A percentile compares a stretch with the other conserved stretches of the same genome.
Evolutionary conservation across 2,888 invertebrate genomes (phyloP).

Genomic region (Eulithis prunata): DNA sequence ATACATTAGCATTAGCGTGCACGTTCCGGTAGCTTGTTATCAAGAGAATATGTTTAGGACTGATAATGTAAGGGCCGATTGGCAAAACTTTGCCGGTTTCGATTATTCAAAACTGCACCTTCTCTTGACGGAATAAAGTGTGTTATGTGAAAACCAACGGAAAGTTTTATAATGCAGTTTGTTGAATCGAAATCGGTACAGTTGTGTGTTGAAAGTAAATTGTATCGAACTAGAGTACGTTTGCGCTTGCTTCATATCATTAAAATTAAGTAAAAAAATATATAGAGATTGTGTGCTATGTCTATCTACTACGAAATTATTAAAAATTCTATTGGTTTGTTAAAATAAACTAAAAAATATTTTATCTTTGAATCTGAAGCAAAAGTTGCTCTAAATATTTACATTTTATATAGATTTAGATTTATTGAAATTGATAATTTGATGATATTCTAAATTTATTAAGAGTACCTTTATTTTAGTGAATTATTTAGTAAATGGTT

Average conservation of each 20-base stretch:
- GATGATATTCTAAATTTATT: slow-evolving; percentile 31
- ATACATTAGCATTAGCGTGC: slow-evolving; percentile 31
- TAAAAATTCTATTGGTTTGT: slow-evolving; percentile 42
- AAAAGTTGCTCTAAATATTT: slow-evolving; percentile 41
- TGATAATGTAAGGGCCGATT: slow-evolving; percentile 33
- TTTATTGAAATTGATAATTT: slow-evolving; percentile 21
- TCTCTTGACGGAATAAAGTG: neutral
- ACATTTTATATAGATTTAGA: slow-evolving; percentile 35
- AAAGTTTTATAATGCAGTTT: neutral
- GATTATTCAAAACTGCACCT: slow-evolving; percentile 11
- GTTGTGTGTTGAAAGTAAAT: slow-evolving; percentile 13
- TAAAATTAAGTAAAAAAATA: slow-evolving; percentile 66
- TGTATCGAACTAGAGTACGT: slow-evolving; percentile 42
- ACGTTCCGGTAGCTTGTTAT: slow-evolving; percentile 33
- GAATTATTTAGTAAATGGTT: slow-evolving; percentile 7
- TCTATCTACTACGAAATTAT: slow-evolving; percentile 30
- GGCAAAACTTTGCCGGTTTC: slow-evolving; percentile 27
- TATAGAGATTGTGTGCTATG: slow-evolving; percentile 37
- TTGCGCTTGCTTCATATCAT: slow-evolving; percentile 81
- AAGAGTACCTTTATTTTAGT: slow-evolving; percentile 25
- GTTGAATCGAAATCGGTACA: slow-evolving; percentile 8
- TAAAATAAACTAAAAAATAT: slow-evolving; percentile 35
- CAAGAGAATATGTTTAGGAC: slow-evolving; percentile 37
- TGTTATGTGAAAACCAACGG: neutral
- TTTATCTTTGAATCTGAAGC: slow-evolving; percentile 40